These are phyloP conservation scores for Sparidentex hasta DNA, from an alignment of 2,797 vertebrate species.

Conservation along the genomic window DNA sequence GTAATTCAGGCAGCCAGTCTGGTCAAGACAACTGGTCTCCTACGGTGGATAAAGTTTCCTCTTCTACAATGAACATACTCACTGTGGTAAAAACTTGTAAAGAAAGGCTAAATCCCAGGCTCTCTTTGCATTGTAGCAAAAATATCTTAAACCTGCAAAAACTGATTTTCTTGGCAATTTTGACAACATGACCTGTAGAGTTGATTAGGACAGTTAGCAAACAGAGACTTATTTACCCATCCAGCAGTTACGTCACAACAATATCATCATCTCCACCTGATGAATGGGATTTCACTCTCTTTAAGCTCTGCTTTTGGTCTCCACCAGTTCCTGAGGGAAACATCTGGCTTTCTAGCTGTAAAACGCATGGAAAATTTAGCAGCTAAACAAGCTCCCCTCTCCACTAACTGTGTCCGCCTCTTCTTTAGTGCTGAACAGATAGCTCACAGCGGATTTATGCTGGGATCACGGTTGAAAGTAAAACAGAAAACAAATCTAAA, in stretches of 20 bases:
- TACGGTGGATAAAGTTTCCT: constrained; percentile 5
- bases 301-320: background rate
- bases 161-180: background rate
- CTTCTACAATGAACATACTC: background rate
- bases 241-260: background rate
- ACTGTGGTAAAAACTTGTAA: background rate
- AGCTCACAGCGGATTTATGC: background rate
- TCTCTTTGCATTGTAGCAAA: background rate
- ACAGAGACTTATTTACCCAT: background rate
- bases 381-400: no score
- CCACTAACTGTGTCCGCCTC: no score
- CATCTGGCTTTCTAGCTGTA: background rate
- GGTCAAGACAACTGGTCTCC: constrained; percentile 23
- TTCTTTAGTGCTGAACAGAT: no score
- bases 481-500: no score
- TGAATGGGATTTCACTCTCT: background rate
- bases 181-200: background rate
- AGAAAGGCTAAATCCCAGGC: background rate
- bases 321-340: no score
- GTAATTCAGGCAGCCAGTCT: constrained; percentile 6
- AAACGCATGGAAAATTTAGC: background rate
- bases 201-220: background rate
- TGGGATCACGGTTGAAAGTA: background rate
- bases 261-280: background rate
- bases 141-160: background rate